Evolutionary conservation across 2,888 invertebrate species (phyloP).

Genomic region (Isotomurus palustris): DNA sequence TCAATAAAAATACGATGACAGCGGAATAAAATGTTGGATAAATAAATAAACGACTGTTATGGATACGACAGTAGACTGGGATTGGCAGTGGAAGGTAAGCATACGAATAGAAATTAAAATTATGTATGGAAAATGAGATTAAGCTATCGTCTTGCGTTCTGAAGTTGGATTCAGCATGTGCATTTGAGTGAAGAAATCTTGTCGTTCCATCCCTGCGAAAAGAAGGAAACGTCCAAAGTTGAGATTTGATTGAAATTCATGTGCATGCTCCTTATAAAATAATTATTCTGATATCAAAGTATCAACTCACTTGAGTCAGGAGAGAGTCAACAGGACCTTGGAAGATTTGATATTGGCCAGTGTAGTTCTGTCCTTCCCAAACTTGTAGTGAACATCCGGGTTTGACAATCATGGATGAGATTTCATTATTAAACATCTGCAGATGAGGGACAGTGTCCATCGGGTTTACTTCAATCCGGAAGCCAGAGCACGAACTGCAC

Average conservation of each 20-base stretch:
- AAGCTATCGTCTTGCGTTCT: no score
- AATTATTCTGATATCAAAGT: neutral
- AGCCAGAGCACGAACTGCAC: constrained; percentile 30
- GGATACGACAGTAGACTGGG: no score
- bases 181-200: constrained; percentile 26
- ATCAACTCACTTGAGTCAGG: constrained; percentile 22
- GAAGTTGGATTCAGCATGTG: neutral
- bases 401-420: constrained; percentile 26
- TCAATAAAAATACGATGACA: no score
- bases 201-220: constrained; percentile 33
- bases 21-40: no score
- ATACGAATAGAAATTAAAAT: no score
- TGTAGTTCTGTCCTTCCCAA: constrained; percentile 27
- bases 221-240: neutral
- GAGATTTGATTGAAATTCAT: neutral
- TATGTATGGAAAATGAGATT: no score
- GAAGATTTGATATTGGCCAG: constrained; percentile 12
- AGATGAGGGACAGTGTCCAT: constrained; percentile 26
- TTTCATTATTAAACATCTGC: constrained; percentile 31
- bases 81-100: no score
- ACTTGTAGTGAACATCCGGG: constrained; percentile 25
- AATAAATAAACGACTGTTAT: no score
- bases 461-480: constrained; percentile 28
- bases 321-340: constrained; percentile 14
- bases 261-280: no score